Base-by-base conservation (phyloP, 2,888 invertebrate genomes). In the Halictus ligatus region DNA sequence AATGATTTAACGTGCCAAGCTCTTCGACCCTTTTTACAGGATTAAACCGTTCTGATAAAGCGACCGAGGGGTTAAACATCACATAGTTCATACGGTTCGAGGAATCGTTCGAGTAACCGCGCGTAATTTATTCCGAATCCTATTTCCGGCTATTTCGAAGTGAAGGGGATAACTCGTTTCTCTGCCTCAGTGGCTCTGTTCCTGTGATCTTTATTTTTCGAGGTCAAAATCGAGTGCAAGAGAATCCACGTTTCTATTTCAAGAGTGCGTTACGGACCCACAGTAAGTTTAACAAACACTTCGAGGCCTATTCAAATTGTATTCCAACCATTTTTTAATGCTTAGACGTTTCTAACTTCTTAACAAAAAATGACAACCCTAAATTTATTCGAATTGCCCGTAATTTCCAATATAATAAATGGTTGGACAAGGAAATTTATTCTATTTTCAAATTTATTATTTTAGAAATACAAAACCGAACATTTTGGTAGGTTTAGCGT, bases 111-210 rank as follows among this genome's bases (percentile, higher is more conserved):
- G 84, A 48, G 75, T 75, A 83, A 82, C 73, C 78, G 81, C 72
- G 71, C 58, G 43, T 83, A 85, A 85, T 85, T 85, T 83, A 83
- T 83, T 83, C 78, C 73, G 72, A 80, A 75, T 75, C 84, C 76
- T 75, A 79, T 83, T 85, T 85, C 79, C 79, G 84, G 84, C 74
- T 77, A 78, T 78, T 84, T 73, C 74, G 67, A 69, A 81, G 50
- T 60, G 35, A 75, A 64, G 64, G 71, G 35, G 74, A 81, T 69
- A 80, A 82, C 46, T 80, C 64, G 74, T 74, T 74, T 54, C 73
- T 80, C 54, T 40, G 74, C 54, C 74, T 54, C 82, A 54, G 12
- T 69, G 67, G 25, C 29, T 82, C 54, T 46, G 67, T 46, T 18
- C 50, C 10, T 40, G 29, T n/a, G 71, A 71, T 40, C 40, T 40